Evolutionary conservation across 2,888 invertebrate genomes (phyloP), one percentile per base, ranked within the genome.

Genomic region (Acrobasis consociella): DNA sequence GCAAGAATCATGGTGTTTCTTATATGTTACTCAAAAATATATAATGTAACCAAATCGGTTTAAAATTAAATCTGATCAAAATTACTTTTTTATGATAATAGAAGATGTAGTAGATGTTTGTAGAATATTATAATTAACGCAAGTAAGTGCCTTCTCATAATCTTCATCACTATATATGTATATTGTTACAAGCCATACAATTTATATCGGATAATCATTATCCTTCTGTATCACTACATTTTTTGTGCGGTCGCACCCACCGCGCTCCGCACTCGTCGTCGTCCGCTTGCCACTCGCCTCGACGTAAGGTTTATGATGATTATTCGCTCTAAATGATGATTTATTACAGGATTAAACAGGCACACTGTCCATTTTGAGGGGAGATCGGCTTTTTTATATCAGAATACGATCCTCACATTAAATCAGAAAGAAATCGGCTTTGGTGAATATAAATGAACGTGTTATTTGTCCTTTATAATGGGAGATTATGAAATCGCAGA

Each of bases 271-370:
- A 68, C 64, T 68, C 68, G 64, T 64, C 71, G 74, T 71, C 70
- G 71, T 67, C 66, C 69, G 65, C 67, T 65, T 64, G 61, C 72
- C 64, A 60, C 68, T 69, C 67, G 70, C 69, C 65, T 67, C 72
- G 71, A 72, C 73, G 79, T 76, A 79, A 78, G 88, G 83, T 87
- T 87, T 90, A 90, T 87, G 86, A 87, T 91, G 88, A 92, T 91
- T 89, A 91, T 89, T 87, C 85, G 80, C 83, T 86, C 85, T 83
- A 88, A 91, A 90, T 87, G 85, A 89, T 91, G 91, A 92, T 91
- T 90, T 91, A 91, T 91, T 87, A 83, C 79, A 64, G 89, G 91
- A 89, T 92, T 89, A 89, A 83, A 78, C 78, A 78, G 83, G 78
- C 89, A 85, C 86, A 81, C 85, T 86, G 85, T 83, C 83, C 84